Conservation (phyloP, 1,140 invertebrate genomes). For the Bombus sylvicola region DNA sequence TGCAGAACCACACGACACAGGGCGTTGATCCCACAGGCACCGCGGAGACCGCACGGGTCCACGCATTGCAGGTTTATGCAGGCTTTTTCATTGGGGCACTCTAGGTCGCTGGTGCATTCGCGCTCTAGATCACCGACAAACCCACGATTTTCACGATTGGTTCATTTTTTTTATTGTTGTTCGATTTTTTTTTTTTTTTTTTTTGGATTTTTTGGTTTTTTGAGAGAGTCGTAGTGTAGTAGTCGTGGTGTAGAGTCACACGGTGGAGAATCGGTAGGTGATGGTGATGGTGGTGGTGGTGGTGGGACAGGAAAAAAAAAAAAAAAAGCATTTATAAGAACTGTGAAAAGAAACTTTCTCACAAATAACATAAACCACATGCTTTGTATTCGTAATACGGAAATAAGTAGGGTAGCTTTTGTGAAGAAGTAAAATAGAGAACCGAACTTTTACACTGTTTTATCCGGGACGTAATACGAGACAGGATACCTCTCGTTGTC, state of each 20-base stretch:
- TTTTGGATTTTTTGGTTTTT: constrained; percentile 22
- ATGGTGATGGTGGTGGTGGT: constrained; percentile 68
- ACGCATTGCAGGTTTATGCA: constrained; percentile 94
- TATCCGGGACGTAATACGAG: constrained; percentile 35
- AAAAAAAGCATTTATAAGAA: constrained; percentile 88
- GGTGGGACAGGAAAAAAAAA: constrained; percentile 86
- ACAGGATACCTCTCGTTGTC: constrained; percentile 42
- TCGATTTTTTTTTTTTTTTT: constrained; percentile 6
- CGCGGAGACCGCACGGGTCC: constrained; percentile 94
- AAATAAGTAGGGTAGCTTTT: constrained; percentile 65
- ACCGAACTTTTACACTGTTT: constrained; percentile 60
- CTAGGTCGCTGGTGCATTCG: constrained; percentile 94
- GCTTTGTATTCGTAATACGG: constrained; percentile 83
- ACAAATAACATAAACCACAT: constrained; percentile 87
- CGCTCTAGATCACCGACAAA: constrained; percentile 85
- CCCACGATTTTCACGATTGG: constrained; percentile 49
- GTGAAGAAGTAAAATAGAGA: constrained; percentile 67
- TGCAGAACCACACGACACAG: constrained; percentile 92
- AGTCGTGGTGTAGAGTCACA: constrained; percentile 56
- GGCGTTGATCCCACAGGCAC: constrained; percentile 94
- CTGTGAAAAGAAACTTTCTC: constrained; percentile 90
- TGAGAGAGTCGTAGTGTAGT: constrained; percentile 35
- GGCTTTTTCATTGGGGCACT: constrained; percentile 95
- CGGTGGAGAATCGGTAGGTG: constrained; percentile 49
- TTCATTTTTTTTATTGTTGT: background rate